Evolutionary conservation across 2,888 invertebrate genomes (phyloP).

Genomic region (Nephrotoma flavescens): DNA sequence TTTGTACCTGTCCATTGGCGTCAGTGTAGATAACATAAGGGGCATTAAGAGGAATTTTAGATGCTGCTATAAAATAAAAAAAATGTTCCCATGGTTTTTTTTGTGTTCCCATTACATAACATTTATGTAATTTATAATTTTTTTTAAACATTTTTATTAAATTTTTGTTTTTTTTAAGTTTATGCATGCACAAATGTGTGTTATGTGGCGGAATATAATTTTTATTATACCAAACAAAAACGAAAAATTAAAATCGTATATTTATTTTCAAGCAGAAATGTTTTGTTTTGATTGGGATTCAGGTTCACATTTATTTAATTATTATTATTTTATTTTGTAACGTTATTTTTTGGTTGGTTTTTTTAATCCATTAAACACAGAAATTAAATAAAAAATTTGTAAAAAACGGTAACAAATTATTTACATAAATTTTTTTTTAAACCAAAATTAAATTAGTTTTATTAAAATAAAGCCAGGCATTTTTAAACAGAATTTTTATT

Average conservation of each 20-base stretch:
- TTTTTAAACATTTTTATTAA: neutral
- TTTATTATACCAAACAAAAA: neutral
- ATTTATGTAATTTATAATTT: neutral
- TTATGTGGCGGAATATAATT: neutral
- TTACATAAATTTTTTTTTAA: neutral
- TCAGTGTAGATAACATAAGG: slow-evolving; percentile 91
- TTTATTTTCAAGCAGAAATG: neutral
- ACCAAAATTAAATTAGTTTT: slow-evolving; percentile 1
- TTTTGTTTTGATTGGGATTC: slow-evolving; percentile 1
- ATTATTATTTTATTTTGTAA: neutral
- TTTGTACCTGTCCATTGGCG: slow-evolving; percentile 81
- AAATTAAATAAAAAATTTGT: slow-evolving; percentile 2
- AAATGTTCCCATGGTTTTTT: neutral
- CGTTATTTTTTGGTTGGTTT: neutral
- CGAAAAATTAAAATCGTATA: neutral
- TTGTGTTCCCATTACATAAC: neutral
- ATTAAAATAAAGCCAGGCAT: slow-evolving; percentile 1
- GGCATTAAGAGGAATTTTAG: slow-evolving; percentile 74
- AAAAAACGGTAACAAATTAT: neutral
- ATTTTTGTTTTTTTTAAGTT: neutral
- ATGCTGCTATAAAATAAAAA: slow-evolving; percentile 17
- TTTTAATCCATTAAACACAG: slow-evolving; percentile 1
- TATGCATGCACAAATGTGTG: slow-evolving; percentile 4
- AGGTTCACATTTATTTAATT: slow-evolving; percentile 2
- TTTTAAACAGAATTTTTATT: slow-evolving; percentile 6